A percentile compares a stretch with the other conserved stretches of the same genome.
phyloP scores from a whole-genome alignment of 2,888 invertebrate species.

The Zygaena filipendulae region DNA sequence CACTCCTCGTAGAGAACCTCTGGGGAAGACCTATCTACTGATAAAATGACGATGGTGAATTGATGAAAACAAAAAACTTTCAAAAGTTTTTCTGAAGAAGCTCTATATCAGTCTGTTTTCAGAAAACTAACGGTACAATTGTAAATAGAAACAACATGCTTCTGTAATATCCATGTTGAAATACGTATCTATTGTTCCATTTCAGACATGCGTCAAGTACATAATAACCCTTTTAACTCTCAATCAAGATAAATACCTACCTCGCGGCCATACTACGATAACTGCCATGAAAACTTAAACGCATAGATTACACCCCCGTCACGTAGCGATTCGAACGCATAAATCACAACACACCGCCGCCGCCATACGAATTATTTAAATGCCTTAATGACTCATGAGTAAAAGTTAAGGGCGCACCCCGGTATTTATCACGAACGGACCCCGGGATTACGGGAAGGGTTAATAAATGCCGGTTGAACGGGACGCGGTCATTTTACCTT shows the following conservation, averaged over 20 bases:
- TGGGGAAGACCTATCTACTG: too few relatives aligned
- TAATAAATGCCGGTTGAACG: conserved; percentile 49
- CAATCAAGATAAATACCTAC: too few relatives aligned
- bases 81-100: too few relatives aligned
- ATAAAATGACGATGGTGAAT: too few relatives aligned
- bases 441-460: conserved; percentile 49
- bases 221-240: conserved; percentile 5
- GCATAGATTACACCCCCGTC: conserved; percentile 41
- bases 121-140: too few relatives aligned
- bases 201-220: too few relatives aligned
- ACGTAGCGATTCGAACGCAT: conserved; percentile 36
- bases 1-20: too few relatives aligned
- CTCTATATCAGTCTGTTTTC: too few relatives aligned
- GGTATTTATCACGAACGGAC: conserved; percentile 55
- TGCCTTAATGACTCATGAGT: conserved; percentile 63
- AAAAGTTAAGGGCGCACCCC: conserved; percentile 49
- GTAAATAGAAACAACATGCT: too few relatives aligned
- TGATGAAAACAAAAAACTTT: too few relatives aligned
- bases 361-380: conserved; percentile 68
- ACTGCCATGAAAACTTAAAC: conserved; percentile 20
- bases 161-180: too few relatives aligned
- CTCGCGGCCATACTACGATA: conserved; percentile 23
- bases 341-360: conserved; percentile 47
- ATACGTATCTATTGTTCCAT: too few relatives aligned
- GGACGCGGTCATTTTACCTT: conserved; percentile 44